Percentiles rank a stretch among this genome's conserved stretches.
phyloP scores from a whole-genome alignment of 2,888 invertebrate species.

The Ecliptopera silaceata region DNA sequence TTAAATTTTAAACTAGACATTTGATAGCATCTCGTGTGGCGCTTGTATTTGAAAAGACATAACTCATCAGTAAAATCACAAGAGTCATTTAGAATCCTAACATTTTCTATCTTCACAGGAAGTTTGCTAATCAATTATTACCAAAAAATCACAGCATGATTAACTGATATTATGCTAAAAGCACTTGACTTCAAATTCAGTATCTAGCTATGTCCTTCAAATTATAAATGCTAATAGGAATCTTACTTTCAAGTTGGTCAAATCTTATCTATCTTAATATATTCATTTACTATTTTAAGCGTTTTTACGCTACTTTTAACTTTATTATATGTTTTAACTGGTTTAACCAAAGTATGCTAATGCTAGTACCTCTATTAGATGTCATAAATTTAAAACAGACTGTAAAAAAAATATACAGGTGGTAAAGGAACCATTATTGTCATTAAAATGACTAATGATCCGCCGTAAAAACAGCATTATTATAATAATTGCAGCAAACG shows the following conservation, averaged over 20 bases:
- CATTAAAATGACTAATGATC: conserved; percentile 28
- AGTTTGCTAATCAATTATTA: too few species aligned
- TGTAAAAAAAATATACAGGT: conserved; percentile 10
- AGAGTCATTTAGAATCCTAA: too few species aligned
- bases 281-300: too few species aligned
- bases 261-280: too few species aligned
- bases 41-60: too few species aligned
- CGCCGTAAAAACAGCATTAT: conserved; percentile 27
- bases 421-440: conserved; percentile 15
- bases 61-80: too few species aligned
- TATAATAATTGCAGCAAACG: conserved; percentile 36
- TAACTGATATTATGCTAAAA: not conserved
- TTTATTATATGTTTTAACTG: not conserved
- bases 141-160: not conserved
- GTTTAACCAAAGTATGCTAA: too few species aligned
- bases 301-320: too few species aligned
- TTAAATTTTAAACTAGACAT: too few species aligned
- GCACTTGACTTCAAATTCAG: not conserved
- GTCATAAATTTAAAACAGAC: conserved; percentile 16
- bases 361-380: not conserved
- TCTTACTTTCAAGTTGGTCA: not conserved
- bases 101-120: too few species aligned
- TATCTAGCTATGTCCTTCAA: not conserved
- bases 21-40: too few species aligned
- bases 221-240: conserved; percentile 5